Conservation (phyloP, 1,140 invertebrate genomes). For the Drosophila saltans region DNA sequence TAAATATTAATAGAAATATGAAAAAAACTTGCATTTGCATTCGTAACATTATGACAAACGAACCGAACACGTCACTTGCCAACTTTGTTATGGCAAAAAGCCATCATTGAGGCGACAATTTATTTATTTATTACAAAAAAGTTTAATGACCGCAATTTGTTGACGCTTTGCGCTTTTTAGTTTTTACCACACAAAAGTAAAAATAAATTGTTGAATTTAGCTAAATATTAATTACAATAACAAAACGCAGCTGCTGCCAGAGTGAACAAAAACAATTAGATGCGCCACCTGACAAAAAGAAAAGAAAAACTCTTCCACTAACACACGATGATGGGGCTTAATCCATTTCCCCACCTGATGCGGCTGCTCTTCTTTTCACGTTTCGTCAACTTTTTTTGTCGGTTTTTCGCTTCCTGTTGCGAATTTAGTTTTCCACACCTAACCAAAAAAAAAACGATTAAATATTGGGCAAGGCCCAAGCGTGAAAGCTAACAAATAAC, state of each 20-base stretch:
- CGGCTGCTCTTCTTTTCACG: slow-evolving; percentile 30
- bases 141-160: slow-evolving; percentile 82
- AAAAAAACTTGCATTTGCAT: slow-evolving; percentile 14
- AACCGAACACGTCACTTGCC: slow-evolving; percentile 48
- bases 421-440: slow-evolving; percentile 62
- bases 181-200: slow-evolving; percentile 28
- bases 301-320: neutral
- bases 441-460: slow-evolving; percentile 44
- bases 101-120: slow-evolving; percentile 57
- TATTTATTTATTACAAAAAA: slow-evolving; percentile 62
- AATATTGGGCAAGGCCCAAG: slow-evolving; percentile 67
- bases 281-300: slow-evolving; percentile 56
- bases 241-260: slow-evolving; percentile 58
- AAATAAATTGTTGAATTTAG: slow-evolving; percentile 46
- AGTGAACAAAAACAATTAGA: slow-evolving; percentile 63
- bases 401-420: slow-evolving; percentile 62
- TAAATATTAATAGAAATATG: slow-evolving; percentile 17
- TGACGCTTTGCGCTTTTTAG: slow-evolving; percentile 70
- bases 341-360: slow-evolving; percentile 14
- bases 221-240: slow-evolving; percentile 78
- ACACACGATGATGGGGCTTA: too few relatives aligned
- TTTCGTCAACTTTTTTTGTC: slow-evolving; percentile 36
- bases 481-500: slow-evolving; percentile 21
- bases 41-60: neutral
- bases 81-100: slow-evolving; percentile 43